Evolutionary conservation across 2,888 invertebrate species (phyloP), one percentile per base, ranked within the genome.

Genomic region (Cartodere bifasciata): DNA sequence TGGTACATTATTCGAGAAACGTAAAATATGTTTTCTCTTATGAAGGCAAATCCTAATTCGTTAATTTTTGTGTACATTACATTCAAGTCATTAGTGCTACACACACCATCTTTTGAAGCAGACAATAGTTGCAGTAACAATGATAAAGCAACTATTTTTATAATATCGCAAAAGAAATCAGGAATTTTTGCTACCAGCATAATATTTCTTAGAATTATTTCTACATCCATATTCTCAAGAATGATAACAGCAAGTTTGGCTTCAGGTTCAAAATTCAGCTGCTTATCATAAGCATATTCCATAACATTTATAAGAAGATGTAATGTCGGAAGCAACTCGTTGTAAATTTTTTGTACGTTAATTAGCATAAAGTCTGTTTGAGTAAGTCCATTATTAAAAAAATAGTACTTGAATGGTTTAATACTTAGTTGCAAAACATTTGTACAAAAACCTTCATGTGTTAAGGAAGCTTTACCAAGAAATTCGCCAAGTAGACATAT

Each of bases 401-500:
- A n/a, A n/a, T n/a, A n/a, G n/a, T n/a, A n/a, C n/a, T n/a, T n/a
- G n/a, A n/a, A n/a, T n/a, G 78, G 77, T 25, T 61, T 59, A 26
- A 75, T 52, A 14, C 79, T 65, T 38, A 63, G 59, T 10, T 49
- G 46, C 2, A 81, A 49, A 4, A 82, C 65, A 36, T 67, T 58
- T 34, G 65, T 60, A 11, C 73, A 68, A 20, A 71, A 63, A 9
- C 53, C 48, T 25, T 53, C 52, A 42, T 72, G 66, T 20, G 66
- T 56, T 28, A 67, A 64, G 13, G 65, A 62, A 2, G 68, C 53
- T 50, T 65, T 68, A 57, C 69, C 68, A 1, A 78, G 46, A 32
- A 79, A 64, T 35, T 63, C 62, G 10, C 68, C 65, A 11, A 79
- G 58, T 44, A 83, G 73, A 34, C 68, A 65, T 31, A 75, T 71